Conservation (phyloP, 2,888 invertebrate species). For the Ametastegia equiseti region DNA sequence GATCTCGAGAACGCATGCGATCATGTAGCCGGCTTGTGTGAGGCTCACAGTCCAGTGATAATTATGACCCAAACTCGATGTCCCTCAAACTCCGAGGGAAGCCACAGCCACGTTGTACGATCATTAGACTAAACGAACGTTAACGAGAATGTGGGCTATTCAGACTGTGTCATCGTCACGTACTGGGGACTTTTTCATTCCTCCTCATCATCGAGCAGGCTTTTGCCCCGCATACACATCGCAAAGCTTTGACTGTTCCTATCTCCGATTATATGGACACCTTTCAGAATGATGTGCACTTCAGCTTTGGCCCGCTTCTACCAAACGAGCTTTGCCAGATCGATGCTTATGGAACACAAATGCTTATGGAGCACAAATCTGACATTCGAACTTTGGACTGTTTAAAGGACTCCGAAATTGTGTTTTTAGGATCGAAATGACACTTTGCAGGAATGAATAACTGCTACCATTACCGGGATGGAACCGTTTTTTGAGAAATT, state of each 20-base stretch:
- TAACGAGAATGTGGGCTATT: neutral
- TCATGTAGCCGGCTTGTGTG: neutral
- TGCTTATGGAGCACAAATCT: neutral
- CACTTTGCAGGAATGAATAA: too few relatives aligned
- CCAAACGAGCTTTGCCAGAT: too few relatives aligned
- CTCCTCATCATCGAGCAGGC: neutral
- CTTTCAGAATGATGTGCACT: too few relatives aligned
- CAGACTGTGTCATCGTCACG: neutral
- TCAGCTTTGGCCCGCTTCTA: too few relatives aligned
- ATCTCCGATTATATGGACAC: too few relatives aligned
- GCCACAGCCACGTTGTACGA: neutral
- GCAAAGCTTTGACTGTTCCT: neutral
- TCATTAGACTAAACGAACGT: slow-evolving; percentile 5
- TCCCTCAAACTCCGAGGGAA: neutral
- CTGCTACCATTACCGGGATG: too few relatives aligned
- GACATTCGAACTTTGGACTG: neutral
- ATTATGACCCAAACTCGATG: neutral
- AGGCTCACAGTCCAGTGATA: neutral
- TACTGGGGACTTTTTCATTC: neutral
- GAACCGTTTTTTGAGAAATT: too few relatives aligned
- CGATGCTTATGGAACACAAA: too few relatives aligned
- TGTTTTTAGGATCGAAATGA: neutral
- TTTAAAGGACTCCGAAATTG: neutral
- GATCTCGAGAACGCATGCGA: too few relatives aligned
- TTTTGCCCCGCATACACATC: too few relatives aligned